These are phyloP conservation scores for Margaritifera margaritifera DNA, from an alignment of 2,888 invertebrate species.

Conservation along the genomic window DNA sequence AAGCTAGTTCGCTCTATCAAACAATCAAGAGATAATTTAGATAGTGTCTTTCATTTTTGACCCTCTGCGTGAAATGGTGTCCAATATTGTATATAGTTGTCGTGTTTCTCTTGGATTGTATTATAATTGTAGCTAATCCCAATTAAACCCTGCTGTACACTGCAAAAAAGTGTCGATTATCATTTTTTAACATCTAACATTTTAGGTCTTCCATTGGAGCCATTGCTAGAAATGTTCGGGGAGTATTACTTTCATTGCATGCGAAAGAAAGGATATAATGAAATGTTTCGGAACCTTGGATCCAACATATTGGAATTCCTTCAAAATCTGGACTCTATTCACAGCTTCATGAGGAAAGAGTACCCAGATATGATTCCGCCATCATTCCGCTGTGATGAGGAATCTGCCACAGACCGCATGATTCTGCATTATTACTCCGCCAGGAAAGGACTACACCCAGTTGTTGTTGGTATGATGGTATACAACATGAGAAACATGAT, in stretches of 20 bases:
- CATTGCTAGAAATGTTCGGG: constrained; percentile 52
- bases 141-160: too few species aligned
- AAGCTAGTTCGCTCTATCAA: too few species aligned
- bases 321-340: constrained; percentile 60
- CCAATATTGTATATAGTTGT: not conserved
- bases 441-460: constrained; percentile 47
- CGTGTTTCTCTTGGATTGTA: too few species aligned
- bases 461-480: constrained; percentile 49
- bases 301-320: constrained; percentile 54
- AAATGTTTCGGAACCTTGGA: constrained; percentile 55
- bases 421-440: constrained; percentile 59
- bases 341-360: constrained; percentile 48
- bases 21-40: too few species aligned
- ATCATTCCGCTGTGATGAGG: constrained; percentile 57
- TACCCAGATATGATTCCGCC: constrained; percentile 58
- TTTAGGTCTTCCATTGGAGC: constrained; percentile 45
- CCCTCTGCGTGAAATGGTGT: too few species aligned
- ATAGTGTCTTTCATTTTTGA: too few species aligned
- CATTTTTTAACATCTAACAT: too few species aligned
- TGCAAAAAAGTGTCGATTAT: too few species aligned
- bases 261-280: constrained; percentile 50
- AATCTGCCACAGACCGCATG: constrained; percentile 53
- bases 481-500: not conserved
- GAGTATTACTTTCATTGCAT: constrained; percentile 50
- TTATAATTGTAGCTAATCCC: too few species aligned